Conservation (phyloP, 2,888 invertebrate species). For the Cheilosia soror region DNA sequence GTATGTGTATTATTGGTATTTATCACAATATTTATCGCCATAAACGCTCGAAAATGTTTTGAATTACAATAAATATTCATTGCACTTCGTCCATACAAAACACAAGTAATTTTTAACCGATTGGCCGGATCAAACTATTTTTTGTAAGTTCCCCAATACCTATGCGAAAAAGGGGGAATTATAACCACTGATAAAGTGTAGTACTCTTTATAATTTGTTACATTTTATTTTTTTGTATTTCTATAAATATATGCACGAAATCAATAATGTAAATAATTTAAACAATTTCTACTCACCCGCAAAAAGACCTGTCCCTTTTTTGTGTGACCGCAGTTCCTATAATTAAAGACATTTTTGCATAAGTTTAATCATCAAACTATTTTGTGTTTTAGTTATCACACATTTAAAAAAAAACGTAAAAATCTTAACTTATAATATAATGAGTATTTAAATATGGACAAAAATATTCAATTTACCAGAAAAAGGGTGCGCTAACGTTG, state of each 20-base stretch:
- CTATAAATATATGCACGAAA: background rate
- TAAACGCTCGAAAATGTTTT: too few species aligned
- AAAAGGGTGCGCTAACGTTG: slow-evolving; percentile 78
- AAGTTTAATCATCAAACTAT: background rate
- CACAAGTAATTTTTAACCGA: too few species aligned
- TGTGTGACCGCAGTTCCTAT: slow-evolving; percentile 77
- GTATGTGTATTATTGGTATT: too few species aligned
- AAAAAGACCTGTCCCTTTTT: slow-evolving; percentile 76
- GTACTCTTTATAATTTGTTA: too few species aligned
- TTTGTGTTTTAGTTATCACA: background rate
- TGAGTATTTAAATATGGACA: background rate
- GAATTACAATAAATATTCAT: too few species aligned
- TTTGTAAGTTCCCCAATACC: too few species aligned
- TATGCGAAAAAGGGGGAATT: too few species aligned
- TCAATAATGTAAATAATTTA: background rate
- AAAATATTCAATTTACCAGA: slow-evolving; percentile 74
- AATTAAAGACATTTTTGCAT: slow-evolving; percentile 28
- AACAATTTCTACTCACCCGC: slow-evolving; percentile 72
- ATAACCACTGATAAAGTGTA: too few species aligned
- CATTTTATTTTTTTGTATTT: too few species aligned
- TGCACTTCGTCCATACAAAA: too few species aligned
- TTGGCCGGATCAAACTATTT: too few species aligned
- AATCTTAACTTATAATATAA: background rate
- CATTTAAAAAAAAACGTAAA: background rate
- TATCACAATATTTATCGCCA: too few species aligned